Base-by-base conservation (phyloP, 2,888 invertebrate genomes). In the Lithophane socia region DNA sequence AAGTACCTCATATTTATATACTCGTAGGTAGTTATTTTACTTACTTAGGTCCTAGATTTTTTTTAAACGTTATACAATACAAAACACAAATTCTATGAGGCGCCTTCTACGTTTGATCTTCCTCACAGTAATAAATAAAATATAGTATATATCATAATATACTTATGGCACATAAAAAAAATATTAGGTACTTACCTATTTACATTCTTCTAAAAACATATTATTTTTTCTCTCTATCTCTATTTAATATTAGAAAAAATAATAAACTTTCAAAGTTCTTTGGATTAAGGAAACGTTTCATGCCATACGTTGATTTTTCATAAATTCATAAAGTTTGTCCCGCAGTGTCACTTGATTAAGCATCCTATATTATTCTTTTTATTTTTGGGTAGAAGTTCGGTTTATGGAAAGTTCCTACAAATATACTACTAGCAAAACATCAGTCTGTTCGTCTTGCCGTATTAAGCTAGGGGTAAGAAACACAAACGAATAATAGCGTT, bases 391-490 rank as follows among this genome's bases (percentile, higher is more conserved):
- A n/a, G 3, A 52, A 3, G 12, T 49, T 68, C 3, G 29, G 24
- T 52, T 44, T 79, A 29, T 49, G 10, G 21, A 24, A 65, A 77
- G 58, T 56, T 77, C 78, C 66, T 79, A 83, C 47, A 54, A 54
- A 61, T 61, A 83, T 54, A 42, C 29, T 66, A 49, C n/a, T n/a
- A 83, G 60, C 78, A 79, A 79, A 61, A 54, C 63, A 58, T 64
- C 83, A 66, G 16, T 56, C 21, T 37, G 54, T 24, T 64, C n/a
- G 18, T 49, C 18, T 42, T 64, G 63, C 13, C 9, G 13, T 29
- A 52, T 47, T 52, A 63, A 47, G 24, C 16, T 75, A 29, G 16
- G 64, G 16, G 21, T 21, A 8, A 47, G 18, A 71, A 52, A 65
- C 42, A 44, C 3, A 52, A n/a, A 13, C 5, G 18, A 29, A 73